A percentile compares a stretch with the other conserved stretches of the same genome.
phyloP scores from a whole-genome alignment of 2,888 invertebrate species.

The Palloptera scutellata region DNA sequence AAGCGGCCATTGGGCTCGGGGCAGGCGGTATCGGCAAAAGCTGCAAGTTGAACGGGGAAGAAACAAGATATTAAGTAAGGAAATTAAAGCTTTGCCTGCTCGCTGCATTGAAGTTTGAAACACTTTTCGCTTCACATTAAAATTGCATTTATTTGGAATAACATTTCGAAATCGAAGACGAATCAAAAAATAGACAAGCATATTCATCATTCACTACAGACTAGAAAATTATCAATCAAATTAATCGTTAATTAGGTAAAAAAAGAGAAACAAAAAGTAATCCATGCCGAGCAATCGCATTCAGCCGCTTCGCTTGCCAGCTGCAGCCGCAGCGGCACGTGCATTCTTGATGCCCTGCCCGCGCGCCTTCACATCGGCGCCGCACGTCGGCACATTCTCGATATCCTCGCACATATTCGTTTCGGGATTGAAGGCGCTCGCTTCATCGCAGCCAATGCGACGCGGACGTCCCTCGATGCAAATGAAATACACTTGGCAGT shows the following conservation, averaged over 20 bases:
- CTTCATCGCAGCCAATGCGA: slow-evolving; percentile 78
- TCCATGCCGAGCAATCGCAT: no score
- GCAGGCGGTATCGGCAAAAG: slow-evolving; percentile 63
- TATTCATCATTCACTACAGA: slow-evolving; percentile 41
- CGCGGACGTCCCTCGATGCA: slow-evolving; percentile 80
- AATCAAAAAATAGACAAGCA: slow-evolving; percentile 24
- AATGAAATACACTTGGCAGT: slow-evolving; percentile 82
- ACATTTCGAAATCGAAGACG: slow-evolving; percentile 11
- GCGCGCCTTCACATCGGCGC: slow-evolving; percentile 53
- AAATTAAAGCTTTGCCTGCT: no score
- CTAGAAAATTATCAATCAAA: slow-evolving; percentile 37
- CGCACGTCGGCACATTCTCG: slow-evolving; percentile 81
- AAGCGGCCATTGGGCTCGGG: slow-evolving; percentile 75
- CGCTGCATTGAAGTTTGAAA: no score
- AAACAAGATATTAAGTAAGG: neutral
- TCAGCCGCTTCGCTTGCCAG: slow-evolving; percentile 9
- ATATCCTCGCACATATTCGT: slow-evolving; percentile 77
- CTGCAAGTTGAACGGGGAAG: neutral
- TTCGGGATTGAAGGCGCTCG: slow-evolving; percentile 79
- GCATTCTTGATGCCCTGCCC: slow-evolving; percentile 56
- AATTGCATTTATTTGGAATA: slow-evolving; percentile 10
- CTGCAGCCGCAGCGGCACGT: slow-evolving; percentile 45
- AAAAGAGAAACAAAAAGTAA: no score
- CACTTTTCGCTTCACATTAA: neutral
- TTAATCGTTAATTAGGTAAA: slow-evolving; percentile 24